Conservation (phyloP, 1,140 invertebrate genomes). For the Cyphomyrmex costatus region DNA sequence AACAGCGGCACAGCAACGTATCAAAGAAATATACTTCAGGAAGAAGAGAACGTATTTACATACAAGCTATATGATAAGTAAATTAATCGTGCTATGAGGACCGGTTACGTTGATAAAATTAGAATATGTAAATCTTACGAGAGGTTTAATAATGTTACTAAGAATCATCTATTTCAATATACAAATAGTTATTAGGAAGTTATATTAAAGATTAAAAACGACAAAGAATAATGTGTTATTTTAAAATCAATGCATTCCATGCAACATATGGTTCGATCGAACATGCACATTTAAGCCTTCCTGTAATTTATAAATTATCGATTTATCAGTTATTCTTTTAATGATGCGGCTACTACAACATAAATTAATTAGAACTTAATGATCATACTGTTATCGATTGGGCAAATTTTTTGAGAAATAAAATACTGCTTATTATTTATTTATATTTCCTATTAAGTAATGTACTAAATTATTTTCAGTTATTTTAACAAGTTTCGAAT, state of each 20-base stretch:
- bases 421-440: background rate
- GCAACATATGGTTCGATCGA: background rate
- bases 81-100: background rate
- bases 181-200: background rate
- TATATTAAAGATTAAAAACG: background rate
- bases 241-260: background rate
- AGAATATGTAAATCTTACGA: background rate
- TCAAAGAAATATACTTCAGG: slow-evolving; percentile 47
- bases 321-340: background rate
- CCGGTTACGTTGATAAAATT: background rate
- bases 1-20: slow-evolving; percentile 18
- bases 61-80: background rate
- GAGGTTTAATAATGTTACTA: background rate
- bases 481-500: background rate
- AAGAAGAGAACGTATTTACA: slow-evolving; percentile 45
- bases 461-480: background rate
- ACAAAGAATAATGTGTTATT: background rate
- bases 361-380: background rate
- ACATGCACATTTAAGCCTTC: background rate
- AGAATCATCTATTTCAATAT: background rate
- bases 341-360: background rate
- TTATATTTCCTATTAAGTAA: background rate
- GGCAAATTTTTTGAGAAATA: background rate
- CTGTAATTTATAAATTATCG: slow-evolving; percentile 2
- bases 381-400: background rate